Percentiles rank a stretch among this genome's conserved stretches.
These are phyloP conservation scores for Cyphotilapia sp. DNA, from an alignment of 2,113 vertebrate species.

Conservation along the genomic window DNA sequence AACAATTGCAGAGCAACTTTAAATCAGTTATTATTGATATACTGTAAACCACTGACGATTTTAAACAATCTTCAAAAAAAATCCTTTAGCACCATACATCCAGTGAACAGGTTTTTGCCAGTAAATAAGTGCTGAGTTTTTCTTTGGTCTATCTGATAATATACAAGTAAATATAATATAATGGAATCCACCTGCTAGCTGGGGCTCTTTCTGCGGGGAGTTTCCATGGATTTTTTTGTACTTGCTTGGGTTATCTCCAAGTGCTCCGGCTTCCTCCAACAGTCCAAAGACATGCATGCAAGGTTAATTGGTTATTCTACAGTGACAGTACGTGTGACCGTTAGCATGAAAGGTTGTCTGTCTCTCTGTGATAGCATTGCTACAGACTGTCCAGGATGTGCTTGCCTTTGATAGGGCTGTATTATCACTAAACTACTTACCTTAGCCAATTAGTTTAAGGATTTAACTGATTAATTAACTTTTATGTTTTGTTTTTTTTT, in stretches of 20 bases:
- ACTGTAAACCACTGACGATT: accelerated
- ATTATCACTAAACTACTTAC: not conserved
- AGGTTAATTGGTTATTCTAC: not conserved
- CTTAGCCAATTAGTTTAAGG: not conserved
- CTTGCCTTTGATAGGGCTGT: not conserved
- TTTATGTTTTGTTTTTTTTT: not conserved
- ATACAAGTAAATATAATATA: not conserved
- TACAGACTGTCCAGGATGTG: not conserved
- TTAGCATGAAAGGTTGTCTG: not conserved
- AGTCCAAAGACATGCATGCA: not conserved
- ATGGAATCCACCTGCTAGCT: not conserved
- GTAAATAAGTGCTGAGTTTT: not conserved
- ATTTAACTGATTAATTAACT: not conserved
- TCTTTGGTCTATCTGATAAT: not conserved
- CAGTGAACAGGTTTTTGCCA: not conserved
- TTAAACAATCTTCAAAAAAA: not conserved
- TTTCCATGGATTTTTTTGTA: not conserved
- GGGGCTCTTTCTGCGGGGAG: accelerated
- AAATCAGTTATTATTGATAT: not conserved
- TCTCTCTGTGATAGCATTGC: not conserved
- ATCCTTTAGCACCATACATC: not conserved
- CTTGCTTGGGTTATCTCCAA: not conserved
- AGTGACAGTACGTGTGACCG: not conserved
- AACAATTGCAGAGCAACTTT: not conserved
- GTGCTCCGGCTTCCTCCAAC: not conserved